phyloP scores from a whole-genome alignment of 53 echinoderm and acorn worm species.

The Paracentrotus lividus region DNA sequence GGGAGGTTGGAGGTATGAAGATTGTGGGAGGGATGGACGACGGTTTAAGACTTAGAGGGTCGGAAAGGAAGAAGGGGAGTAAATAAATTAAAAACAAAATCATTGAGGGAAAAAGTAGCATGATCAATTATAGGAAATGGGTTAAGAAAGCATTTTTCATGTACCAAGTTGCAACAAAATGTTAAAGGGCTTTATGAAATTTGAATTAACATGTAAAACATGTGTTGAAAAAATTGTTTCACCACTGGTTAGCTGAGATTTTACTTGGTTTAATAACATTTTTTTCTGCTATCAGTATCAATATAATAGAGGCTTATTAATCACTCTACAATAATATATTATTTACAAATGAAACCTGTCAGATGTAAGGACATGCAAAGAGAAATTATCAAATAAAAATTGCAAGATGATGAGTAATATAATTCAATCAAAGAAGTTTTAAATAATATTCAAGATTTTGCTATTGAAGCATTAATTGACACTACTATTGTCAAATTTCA shows the following conservation, averaged over 20 bases:
- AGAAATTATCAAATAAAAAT: not conserved
- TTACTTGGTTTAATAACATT: not conserved
- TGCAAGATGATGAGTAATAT: not conserved
- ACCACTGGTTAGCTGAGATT: not conserved
- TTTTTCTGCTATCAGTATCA: not conserved
- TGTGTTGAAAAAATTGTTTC: not conserved
- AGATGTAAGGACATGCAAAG: not conserved
- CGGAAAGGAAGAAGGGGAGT: conserved; percentile 29
- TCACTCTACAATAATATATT: not conserved
- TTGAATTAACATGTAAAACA: too few relatives aligned
- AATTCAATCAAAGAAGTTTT: not conserved
- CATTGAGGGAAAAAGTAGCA: not conserved
- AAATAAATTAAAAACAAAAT: conserved; percentile 48
- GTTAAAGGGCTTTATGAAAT: not conserved
- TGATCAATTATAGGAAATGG: not conserved
- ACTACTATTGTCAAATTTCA: not conserved
- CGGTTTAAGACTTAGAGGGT: conserved; percentile 49
- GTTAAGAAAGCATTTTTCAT: not conserved
- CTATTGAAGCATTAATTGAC: not conserved
- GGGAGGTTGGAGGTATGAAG: conserved; percentile 61
- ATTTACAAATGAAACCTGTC: not conserved
- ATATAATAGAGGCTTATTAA: not conserved
- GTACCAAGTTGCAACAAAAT: not conserved
- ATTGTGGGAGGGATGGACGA: conserved; percentile 21
- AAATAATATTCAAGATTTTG: not conserved